These are phyloP conservation scores for Ormyrus nitidulus DNA, from an alignment of 2,888 invertebrate species.

Conservation along the genomic window DNA sequence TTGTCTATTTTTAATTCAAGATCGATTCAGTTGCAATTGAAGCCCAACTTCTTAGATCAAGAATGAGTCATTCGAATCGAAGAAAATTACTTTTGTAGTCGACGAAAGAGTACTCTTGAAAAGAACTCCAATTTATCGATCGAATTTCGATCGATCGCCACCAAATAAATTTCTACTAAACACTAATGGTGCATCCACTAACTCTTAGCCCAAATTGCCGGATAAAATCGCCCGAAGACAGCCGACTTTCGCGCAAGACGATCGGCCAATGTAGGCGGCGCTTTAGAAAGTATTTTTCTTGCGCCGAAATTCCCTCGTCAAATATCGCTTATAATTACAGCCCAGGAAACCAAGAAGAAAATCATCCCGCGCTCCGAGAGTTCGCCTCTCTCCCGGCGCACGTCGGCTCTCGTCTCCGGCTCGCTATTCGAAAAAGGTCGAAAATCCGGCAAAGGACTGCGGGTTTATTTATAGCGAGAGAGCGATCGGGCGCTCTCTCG, in stretches of 20 bases:
- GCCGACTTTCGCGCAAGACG: conserved; percentile 23
- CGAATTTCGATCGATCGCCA: no score
- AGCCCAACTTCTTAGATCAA: no score
- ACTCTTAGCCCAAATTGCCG: no score
- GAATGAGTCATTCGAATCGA: no score
- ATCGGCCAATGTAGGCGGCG: conserved; percentile 5
- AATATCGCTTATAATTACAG: neutral
- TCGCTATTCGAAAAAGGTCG: conserved; percentile 8
- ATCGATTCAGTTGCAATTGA: no score
- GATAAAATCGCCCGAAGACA: conserved; percentile 25
- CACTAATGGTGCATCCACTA: no score
- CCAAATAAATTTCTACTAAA: no score
- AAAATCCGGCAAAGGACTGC: conserved; percentile 24
- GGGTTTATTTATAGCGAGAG: neutral
- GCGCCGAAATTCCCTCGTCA: neutral
- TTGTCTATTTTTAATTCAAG: no score
- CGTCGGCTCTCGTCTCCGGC: neutral
- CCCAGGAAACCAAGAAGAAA: neutral
- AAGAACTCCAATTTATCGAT: no score
- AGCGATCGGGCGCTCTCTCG: conserved; percentile 12
- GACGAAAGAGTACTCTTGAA: no score
- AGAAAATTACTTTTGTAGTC: no score
- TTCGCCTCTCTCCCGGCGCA: neutral
- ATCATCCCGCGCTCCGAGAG: neutral
- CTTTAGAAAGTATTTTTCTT: conserved; percentile 46